Base-by-base conservation (phyloP, 2,797 vertebrate species). In the Luscinia megarhynchos region DNA sequence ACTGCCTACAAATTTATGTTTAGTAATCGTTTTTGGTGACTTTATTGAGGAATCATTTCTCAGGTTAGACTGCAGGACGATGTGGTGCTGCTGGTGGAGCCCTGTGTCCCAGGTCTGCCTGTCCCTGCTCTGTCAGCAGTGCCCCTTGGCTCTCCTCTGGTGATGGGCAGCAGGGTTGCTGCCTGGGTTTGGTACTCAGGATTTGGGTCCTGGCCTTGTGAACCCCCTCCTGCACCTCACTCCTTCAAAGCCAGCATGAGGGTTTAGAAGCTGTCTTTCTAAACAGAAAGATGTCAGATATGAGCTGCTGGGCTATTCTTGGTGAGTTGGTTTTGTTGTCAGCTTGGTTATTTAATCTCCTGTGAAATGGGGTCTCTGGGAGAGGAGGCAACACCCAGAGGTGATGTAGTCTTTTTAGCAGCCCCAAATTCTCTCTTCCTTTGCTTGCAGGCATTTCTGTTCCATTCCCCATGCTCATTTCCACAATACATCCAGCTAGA, bases 401-500 rank as follows among this genome's bases (percentile, higher is more conserved):
- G 21, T 2, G 2, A n/a, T 3, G 1, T 1, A 22, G 19, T 27
- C 45, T n/a, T 67, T 58, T 24, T 8, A 40, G 34, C 36, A 50
- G 30, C 9, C 27, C 27, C 4, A 36, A 9, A 43, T 46, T 41
- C 40, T 66, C 15, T 63, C 30, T 57, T 63, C 50, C 50, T 36
- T 89, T 73, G 24, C 30, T 48, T 73, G 26, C 41, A 46, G 45
- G 45, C 8, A 26, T 29, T 84, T 73, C 38, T 51, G 17, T 64
- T 73, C 66, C 38, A 29, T 51, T 72, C 32, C 27, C 14, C 21
- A 8, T 10, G 22, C 15, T 41, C 41, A 11, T 70, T 79, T 62
- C 53, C 67, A 77, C 0, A 0, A 36, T 6, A 36, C 17, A 22
- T 34, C 18, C 38, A 46, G 29, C 38, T 20, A 24, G 45, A 23